A percentile compares a stretch with the other conserved stretches of the same genome.
phyloP scores from a whole-genome alignment of 2,888 invertebrate genomes.

The Eremobia ochroleuca region DNA sequence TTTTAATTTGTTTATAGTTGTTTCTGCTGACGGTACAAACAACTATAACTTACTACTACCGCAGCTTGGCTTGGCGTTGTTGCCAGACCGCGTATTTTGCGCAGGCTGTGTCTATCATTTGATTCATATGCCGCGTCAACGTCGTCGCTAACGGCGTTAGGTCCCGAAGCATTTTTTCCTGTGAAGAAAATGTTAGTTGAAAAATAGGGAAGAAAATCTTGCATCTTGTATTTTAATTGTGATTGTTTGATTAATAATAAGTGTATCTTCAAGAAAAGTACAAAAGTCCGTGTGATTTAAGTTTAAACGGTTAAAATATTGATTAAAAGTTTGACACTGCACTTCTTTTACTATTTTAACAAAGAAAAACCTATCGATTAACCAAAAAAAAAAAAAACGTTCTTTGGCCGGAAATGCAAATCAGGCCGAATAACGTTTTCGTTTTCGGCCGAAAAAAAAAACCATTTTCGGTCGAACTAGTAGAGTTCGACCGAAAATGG shows the following conservation, averaged over 20 bases:
- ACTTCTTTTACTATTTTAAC: background rate
- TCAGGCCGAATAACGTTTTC: background rate
- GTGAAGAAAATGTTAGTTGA: constrained; percentile 26
- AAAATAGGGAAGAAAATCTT: background rate
- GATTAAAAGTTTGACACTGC: background rate
- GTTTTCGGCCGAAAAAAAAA: background rate
- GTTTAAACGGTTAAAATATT: background rate
- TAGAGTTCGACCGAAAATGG: too few species aligned
- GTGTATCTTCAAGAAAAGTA: background rate
- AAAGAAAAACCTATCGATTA: background rate
- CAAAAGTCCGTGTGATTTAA: background rate
- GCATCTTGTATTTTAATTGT: background rate
- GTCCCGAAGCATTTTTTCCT: constrained; percentile 96
- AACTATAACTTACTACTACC: constrained; percentile 80
- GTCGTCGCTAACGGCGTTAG: constrained; percentile 95
- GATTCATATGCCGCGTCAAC: constrained; percentile 96
- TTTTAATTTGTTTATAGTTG: constrained; percentile 2
- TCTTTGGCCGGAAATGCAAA: background rate
- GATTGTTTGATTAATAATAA: background rate
- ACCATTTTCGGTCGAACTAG: background rate
- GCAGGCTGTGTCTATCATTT: constrained; percentile 96
- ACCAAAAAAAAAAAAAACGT: background rate
- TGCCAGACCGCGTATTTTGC: constrained; percentile 97
- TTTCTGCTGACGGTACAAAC: constrained; percentile 67
- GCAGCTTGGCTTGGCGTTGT: constrained; percentile 92